Base-by-base conservation (phyloP, 2,888 invertebrate species). In the Caradrina kadenii region DNA sequence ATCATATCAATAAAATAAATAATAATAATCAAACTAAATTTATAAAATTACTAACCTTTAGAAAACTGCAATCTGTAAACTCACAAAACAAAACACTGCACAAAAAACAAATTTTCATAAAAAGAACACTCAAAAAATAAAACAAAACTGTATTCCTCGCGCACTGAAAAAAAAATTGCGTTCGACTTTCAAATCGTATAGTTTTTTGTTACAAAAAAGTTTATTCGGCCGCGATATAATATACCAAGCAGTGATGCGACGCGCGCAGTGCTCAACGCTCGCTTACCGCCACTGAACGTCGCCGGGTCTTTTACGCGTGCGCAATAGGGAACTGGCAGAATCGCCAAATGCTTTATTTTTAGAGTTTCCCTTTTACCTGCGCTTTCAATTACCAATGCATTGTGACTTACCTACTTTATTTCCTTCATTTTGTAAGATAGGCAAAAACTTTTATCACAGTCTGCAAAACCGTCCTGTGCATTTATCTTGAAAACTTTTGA, bases 231-330 rank as follows among this genome's bases (percentile, higher is more conserved):
- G 68, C 83, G 86, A 79, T 73, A 74, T 58, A 70, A 65, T 63
- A 74, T 55, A 31, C 6, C 45, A 55, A n/a, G 71, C 49, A 56
- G 65, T 63, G 66, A 42, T 52, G 76, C 74, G 77, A 86, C 83
- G 82, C 86, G 87, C 87, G 86, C 79, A 69, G 50, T 63, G 63
- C 69, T 80, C 73, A 53, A 69, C 83, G 69, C 79, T 82, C 63
- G 76, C 86, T 85, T 85, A 66, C 86, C 86, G 81, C 82, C 89
- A 88, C 88, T 88, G 89, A 84, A 67, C 68, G 55, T 53, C 59
- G 63, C 19, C 61, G 45, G 71, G 70, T 66, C 62, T 61, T 65
- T 73, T 62, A 80, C 82, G 85, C 88, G 71, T 88, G 87, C 87
- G 87, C 87, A 79, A 63, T 64, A 63, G 63, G 69, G 69, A 45